Evolutionary conservation across 2,888 invertebrate genomes (phyloP), one percentile per base, ranked within the genome.

Genomic region (Caenorhabditis angaria): DNA sequence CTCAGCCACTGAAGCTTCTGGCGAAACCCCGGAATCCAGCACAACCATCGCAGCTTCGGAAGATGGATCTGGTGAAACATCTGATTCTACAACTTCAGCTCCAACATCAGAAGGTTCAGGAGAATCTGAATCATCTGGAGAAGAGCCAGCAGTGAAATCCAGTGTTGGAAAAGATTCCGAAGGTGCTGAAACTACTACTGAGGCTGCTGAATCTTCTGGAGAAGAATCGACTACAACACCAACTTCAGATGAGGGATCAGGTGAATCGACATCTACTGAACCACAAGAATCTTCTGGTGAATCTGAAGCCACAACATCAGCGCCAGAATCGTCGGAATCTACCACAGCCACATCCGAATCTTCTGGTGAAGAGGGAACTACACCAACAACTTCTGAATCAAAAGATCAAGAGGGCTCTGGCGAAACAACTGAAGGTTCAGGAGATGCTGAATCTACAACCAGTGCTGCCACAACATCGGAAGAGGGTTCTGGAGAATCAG

Each of bases 21-120:
- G 32, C 5, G 61, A 22, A 28, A 22, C n/a, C 8, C 22, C 63
- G 3, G 66, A 60, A 3, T 25, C 64, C 4, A 71, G 53, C 35
- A 56, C 61, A 48, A 59, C 69, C 8, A 32, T 61, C 10, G 71
- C 59, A 47, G 54, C 58, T 51, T 14, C n/a, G 10, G 62, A 62
- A 20, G 72, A 70, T 41, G 53, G 18, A 25, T 61, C 58, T 8
- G 65, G 66, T 63, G 68, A 57, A 10, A 12, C 61, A 51, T 67
- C 47, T 24, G 60, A 53, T n/a, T 12, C 54, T n/a, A 55, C 32
- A 8, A 60, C 70, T 12, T 69, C 68, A 18, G 61, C n/a, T 22
- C 14, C 63, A 41, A 59, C 50, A 20, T 58, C 58, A 29, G 8
- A 47, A 25, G 48, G 14, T 25, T 14, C 27, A 25, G 4, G 35